These are phyloP conservation scores for Porites lobata DNA, from an alignment of 92 coral and sea anemone genomes.

Conservation along the genomic window DNA sequence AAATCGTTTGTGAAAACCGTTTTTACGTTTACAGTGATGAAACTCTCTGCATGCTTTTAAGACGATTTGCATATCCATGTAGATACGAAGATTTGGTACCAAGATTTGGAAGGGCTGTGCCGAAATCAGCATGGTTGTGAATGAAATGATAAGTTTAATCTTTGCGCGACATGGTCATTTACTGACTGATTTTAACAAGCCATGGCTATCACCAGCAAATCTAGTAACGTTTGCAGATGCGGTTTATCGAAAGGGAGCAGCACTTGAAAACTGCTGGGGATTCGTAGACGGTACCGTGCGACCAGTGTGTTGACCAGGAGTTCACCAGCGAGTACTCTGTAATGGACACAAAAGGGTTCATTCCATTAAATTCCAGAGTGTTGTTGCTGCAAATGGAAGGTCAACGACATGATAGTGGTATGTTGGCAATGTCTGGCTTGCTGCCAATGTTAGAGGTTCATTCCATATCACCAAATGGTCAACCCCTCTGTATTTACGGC, in stretches of 20 bases:
- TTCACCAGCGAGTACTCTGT: too few relatives aligned
- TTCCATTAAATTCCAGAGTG: too few relatives aligned
- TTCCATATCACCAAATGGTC: neutral
- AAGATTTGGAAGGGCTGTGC: conserved; percentile 23
- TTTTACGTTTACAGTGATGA: conserved; percentile 14
- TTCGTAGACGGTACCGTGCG: conserved; percentile 22
- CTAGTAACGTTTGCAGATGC: neutral
- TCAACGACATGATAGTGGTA: conserved; percentile 15
- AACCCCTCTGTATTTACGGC: conserved; percentile 1
- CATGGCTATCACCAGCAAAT: conserved; percentile 24
- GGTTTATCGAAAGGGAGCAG: conserved; percentile 10
- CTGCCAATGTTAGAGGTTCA: conserved; percentile 10
- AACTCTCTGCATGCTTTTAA: conserved; percentile 11
- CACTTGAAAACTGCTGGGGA: conserved; percentile 32
- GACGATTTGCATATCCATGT: conserved; percentile 10
- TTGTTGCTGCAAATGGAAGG: neutral
- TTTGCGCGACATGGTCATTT: neutral
- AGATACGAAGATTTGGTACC: conserved; percentile 17
- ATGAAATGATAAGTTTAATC: conserved; percentile 3
- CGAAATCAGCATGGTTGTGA: conserved; percentile 12
- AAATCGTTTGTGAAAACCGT: neutral
- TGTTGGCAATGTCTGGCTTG: conserved; percentile 18
- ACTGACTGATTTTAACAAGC: neutral
- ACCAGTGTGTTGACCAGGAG: conserved; percentile 13
- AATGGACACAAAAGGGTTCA: too few relatives aligned